Evolutionary conservation across 2,113 vertebrate genomes (phyloP).

Genomic region (Oriolus oriolus): DNA sequence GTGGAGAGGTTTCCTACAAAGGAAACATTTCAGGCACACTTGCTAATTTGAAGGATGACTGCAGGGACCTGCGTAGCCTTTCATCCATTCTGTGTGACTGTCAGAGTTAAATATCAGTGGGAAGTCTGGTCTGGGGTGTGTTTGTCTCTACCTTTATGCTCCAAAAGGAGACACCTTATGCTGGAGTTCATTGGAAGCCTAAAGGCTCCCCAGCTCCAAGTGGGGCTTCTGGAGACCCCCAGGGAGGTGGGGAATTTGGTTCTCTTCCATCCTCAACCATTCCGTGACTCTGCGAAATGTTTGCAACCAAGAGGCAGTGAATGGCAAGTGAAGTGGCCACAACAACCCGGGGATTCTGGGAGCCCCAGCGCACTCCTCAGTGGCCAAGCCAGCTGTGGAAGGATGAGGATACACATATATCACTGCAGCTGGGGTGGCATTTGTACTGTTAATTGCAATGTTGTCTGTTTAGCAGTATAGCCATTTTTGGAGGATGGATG

Average conservation of each 20-base stretch:
- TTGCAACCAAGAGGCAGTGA: neutral
- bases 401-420: neutral
- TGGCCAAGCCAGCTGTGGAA: neutral
- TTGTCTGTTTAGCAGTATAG: neutral
- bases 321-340: neutral
- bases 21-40: neutral
- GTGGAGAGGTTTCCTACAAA: neutral
- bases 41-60: neutral
- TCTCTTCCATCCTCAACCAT: neutral
- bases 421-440: fast-evolving
- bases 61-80: fast-evolving
- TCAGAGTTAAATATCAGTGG: neutral
- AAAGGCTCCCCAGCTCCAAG: neutral
- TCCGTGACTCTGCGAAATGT: neutral
- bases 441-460: neutral
- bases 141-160: neutral
- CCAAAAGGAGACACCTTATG: neutral
- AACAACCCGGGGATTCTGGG: neutral
- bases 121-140: fast-evolving
- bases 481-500: neutral
- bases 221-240: neutral
- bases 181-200: neutral
- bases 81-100: fast-evolving
- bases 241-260: neutral
- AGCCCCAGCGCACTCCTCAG: neutral